Conservation (phyloP, 2,888 invertebrate genomes). For the Gisinianus flammeolus region DNA sequence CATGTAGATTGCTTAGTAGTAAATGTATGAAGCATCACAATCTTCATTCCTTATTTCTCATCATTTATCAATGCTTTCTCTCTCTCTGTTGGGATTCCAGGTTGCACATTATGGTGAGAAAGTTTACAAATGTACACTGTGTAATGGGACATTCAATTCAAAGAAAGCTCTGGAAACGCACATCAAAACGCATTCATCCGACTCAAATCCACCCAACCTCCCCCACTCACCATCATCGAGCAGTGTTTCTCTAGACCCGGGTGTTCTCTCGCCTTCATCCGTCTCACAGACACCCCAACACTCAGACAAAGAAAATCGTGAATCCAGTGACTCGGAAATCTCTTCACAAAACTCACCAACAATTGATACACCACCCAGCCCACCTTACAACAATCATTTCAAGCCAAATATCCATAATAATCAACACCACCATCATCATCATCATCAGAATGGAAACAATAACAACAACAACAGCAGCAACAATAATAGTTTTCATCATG, state of each 20-base stretch:
- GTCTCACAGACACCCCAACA: conserved; percentile 53
- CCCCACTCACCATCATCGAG: conserved; percentile 60
- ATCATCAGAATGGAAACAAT: conserved; percentile 39
- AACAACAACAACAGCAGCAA: conserved; percentile 28
- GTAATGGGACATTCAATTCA: conserved; percentile 87
- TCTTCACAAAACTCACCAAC: conserved; percentile 61
- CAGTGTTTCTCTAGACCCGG: conserved; percentile 41
- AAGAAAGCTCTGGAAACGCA: conserved; percentile 91
- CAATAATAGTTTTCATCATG: conserved; percentile 18
- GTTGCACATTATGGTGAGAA: conserved; percentile 91
- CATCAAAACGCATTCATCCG: conserved; percentile 77
- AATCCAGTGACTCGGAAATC: conserved; percentile 61
- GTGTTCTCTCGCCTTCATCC: conserved; percentile 51
- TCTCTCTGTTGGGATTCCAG: conserved; percentile 61
- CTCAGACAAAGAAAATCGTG: conserved; percentile 64
- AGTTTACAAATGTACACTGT: conserved; percentile 89
- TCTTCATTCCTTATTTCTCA: not conserved
- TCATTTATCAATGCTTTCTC: not conserved
- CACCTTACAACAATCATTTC: conserved; percentile 44
- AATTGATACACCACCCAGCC: conserved; percentile 52
- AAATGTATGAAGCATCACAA: not conserved
- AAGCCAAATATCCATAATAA: conserved; percentile 40
- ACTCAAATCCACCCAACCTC: conserved; percentile 68
- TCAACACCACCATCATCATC: conserved; percentile 18
- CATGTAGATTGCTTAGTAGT: not conserved